Evolutionary conservation across 2,113 vertebrate species (phyloP).

Genomic region (Callorhinus ursinus): DNA sequence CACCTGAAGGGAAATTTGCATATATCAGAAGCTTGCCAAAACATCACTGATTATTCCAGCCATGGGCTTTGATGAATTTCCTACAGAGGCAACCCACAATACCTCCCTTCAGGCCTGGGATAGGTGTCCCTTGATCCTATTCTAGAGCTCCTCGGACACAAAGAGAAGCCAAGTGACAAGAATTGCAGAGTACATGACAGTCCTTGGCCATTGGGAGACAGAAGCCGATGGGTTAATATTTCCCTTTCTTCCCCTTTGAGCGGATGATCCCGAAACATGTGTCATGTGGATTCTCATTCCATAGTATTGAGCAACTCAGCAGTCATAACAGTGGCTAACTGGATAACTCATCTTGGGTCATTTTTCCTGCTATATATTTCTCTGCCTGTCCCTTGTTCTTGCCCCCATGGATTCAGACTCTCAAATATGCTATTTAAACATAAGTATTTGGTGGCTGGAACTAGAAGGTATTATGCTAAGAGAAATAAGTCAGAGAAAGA

Average conservation of each 20-base stretch:
- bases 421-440: neutral
- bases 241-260: neutral
- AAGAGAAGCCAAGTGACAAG: neutral
- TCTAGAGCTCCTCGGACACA: neutral
- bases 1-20: neutral
- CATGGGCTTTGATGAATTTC: neutral
- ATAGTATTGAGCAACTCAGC: neutral
- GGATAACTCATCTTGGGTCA: neutral
- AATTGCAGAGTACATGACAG: neutral
- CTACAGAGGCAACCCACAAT: neutral
- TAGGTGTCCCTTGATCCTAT: neutral
- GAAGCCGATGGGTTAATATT: neutral
- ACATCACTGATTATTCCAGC: neutral
- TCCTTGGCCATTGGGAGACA: neutral
- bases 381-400: neutral
- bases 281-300: neutral
- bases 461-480: neutral
- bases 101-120: neutral
- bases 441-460: neutral
- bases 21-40: neutral
- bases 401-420: neutral
- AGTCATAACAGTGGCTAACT: neutral
- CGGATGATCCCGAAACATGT: neutral
- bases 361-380: neutral
- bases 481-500: neutral